These are phyloP conservation scores for Phoenicopterus ruber DNA, from an alignment of 2,113 vertebrate genomes.

Conservation along the genomic window DNA sequence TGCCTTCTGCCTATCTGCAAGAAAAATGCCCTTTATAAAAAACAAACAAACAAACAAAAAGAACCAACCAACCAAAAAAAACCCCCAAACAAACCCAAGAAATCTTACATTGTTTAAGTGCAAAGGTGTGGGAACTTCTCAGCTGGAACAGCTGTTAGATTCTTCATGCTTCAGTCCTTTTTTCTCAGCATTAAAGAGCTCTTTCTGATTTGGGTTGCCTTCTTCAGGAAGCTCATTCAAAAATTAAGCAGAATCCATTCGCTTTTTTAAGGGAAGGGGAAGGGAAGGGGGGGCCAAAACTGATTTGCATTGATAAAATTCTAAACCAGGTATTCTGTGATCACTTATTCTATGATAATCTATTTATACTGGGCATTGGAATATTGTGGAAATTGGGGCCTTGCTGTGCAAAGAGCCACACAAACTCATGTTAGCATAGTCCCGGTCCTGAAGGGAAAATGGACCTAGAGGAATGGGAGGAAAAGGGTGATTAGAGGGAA, in stretches of 20 bases:
- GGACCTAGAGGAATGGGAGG: background rate
- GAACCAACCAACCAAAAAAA: no score
- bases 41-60: background rate
- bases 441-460: background rate
- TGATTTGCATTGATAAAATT: background rate
- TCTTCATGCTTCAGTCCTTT: background rate
- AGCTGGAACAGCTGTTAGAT: background rate
- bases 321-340: background rate
- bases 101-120: background rate
- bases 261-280: background rate
- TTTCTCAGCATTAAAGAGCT: background rate
- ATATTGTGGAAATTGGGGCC: background rate
- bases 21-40: background rate
- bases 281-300: background rate
- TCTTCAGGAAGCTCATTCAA: background rate
- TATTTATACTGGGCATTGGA: background rate
- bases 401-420: background rate
- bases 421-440: no score
- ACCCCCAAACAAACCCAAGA: background rate
- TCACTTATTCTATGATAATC: background rate
- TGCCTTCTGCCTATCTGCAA: conserved; percentile 1
- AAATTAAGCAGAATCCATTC: background rate
- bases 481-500: background rate
- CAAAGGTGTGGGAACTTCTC: background rate
- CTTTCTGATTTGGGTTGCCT: background rate